Percentiles rank a stretch among this genome's conserved stretches.
phyloP scores from a whole-genome alignment of 2,888 invertebrate species.

The Dione juno region DNA sequence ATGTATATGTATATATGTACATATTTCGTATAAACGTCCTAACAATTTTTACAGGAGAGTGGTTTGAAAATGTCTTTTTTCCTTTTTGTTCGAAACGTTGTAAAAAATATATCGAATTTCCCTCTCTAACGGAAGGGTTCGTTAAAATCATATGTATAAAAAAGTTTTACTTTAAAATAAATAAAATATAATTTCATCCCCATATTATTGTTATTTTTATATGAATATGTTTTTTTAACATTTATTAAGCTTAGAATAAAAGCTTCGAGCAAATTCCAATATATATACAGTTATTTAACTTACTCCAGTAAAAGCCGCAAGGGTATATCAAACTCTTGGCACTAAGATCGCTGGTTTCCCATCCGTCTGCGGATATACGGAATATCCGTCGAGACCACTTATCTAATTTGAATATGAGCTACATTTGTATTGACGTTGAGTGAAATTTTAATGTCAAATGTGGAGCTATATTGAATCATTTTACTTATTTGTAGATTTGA shows the following conservation, averaged over 20 bases:
- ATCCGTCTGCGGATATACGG: slow-evolving; percentile 34
- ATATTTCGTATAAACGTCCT: too few species aligned
- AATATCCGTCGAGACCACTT: slow-evolving; percentile 35
- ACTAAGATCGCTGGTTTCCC: slow-evolving; percentile 17
- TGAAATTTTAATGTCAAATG: not conserved
- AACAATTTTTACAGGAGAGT: not conserved
- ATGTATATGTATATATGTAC: too few species aligned
- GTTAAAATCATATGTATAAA: not conserved
- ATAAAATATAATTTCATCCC: too few species aligned
- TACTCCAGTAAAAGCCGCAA: not conserved
- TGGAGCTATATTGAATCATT: not conserved
- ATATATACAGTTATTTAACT: not conserved
- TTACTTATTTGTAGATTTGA: not conserved
- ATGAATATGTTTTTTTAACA: too few species aligned
- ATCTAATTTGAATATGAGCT: slow-evolving; percentile 31
- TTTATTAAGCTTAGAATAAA: too few species aligned
- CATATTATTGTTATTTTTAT: too few species aligned
- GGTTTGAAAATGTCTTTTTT: not conserved
- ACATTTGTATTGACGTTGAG: slow-evolving; percentile 3
- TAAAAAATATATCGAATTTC: not conserved
- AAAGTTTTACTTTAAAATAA: not conserved
- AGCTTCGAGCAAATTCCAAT: not conserved
- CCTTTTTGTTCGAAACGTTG: not conserved
- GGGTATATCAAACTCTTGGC: slow-evolving; percentile 24
- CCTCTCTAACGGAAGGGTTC: not conserved